Evolutionary conservation across 2,888 invertebrate genomes (phyloP).

Genomic region (Drosophila tanythrix): DNA sequence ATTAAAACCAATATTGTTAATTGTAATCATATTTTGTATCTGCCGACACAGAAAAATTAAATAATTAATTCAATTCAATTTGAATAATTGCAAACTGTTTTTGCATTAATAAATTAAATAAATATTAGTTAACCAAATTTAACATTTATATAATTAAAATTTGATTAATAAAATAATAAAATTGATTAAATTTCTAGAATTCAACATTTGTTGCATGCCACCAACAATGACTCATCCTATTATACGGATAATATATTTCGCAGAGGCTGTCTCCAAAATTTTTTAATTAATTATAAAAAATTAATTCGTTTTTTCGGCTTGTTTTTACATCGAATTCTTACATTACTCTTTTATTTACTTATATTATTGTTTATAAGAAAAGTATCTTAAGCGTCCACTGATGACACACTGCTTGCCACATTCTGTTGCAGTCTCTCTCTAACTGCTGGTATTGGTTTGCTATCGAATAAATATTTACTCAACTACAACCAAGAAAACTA

Average conservation of each 20-base stretch:
- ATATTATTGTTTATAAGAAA: background rate
- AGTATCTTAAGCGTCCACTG: no score
- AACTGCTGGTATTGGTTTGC: background rate
- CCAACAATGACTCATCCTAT: background rate
- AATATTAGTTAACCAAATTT: rapidly evolving
- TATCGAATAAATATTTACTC: no score
- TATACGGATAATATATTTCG: background rate
- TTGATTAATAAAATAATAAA: background rate
- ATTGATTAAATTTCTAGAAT: background rate
- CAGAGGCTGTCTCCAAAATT: rapidly evolving
- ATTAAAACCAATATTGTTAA: background rate
- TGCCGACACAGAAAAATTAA: background rate
- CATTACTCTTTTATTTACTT: background rate
- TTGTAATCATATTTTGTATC: rapidly evolving
- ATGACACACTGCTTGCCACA: background rate
- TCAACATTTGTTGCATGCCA: background rate
- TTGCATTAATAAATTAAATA: background rate
- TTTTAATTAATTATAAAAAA: background rate
- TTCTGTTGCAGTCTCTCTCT: background rate
- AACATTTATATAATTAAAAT: background rate
- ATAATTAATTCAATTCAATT: background rate
- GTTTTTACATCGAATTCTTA: background rate
- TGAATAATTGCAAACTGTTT: no score
- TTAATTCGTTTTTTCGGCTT: rapidly evolving
- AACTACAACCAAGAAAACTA: no score